Evolutionary conservation across 2,888 invertebrate species (phyloP).

Genomic region (Biston betularia): DNA sequence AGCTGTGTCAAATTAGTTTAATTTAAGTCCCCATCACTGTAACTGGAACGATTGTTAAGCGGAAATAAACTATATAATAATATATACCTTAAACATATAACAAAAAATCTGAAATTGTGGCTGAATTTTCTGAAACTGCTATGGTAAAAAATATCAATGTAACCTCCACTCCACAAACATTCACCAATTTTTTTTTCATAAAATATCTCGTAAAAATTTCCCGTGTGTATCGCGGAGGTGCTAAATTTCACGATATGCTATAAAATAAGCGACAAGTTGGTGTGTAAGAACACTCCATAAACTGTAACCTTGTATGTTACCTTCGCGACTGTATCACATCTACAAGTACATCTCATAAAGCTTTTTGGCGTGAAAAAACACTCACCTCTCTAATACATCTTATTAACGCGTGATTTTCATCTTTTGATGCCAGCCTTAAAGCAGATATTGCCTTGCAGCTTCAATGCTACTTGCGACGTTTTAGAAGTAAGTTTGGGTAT

Average conservation of each 20-base stretch:
- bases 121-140: too few relatives aligned
- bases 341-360: slow-evolving; percentile 29
- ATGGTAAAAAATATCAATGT: neutral
- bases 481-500: neutral
- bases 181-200: neutral
- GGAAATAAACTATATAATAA: too few relatives aligned
- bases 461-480: slow-evolving; percentile 2
- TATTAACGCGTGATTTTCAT: slow-evolving; percentile 21
- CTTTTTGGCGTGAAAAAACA: slow-evolving; percentile 29
- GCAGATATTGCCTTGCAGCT: neutral
- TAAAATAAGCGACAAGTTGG: slow-evolving; percentile 22
- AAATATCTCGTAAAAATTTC: slow-evolving; percentile 2
- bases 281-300: slow-evolving; percentile 23
- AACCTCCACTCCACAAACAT: neutral
- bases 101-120: neutral
- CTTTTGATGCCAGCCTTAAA: neutral
- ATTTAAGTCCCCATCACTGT: too few relatives aligned
- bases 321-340: slow-evolving; percentile 27
- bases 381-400: slow-evolving; percentile 18
- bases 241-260: slow-evolving; percentile 11
- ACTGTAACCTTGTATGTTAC: slow-evolving; percentile 19
- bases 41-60: too few relatives aligned
- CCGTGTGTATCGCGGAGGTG: slow-evolving; percentile 5
- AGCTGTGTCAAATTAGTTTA: too few relatives aligned
- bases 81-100: too few relatives aligned